phyloP scores from a whole-genome alignment of 1,140 invertebrate species.

The Rhagoletis zephyria region DNA sequence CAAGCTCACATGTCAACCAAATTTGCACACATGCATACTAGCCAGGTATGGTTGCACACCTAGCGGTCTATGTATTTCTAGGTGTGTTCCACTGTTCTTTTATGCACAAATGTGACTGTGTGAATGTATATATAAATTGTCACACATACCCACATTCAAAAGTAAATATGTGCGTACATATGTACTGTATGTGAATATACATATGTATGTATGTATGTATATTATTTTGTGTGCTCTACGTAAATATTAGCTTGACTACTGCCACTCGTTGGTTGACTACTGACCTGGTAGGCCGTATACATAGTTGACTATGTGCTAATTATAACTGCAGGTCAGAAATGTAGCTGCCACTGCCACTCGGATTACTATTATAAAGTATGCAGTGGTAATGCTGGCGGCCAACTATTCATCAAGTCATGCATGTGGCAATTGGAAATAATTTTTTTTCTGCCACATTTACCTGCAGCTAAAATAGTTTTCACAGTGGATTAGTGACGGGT shows the following conservation, averaged over 20 bases:
- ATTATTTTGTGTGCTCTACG: neutral
- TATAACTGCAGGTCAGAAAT: conserved; percentile 40
- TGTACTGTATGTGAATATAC: neutral
- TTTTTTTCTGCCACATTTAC: neutral
- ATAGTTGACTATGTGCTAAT: neutral
- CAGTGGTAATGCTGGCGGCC: neutral
- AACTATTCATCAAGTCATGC: conserved; percentile 1
- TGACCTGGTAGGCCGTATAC: neutral
- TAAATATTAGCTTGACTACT: conserved; percentile 20
- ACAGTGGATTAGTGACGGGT: too few species aligned
- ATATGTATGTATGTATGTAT: neutral
- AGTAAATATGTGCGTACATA: neutral
- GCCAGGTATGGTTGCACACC: neutral
- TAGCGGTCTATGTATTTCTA: neutral
- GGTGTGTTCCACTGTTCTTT: neutral
- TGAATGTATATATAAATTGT: neutral
- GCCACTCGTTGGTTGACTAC: conserved; percentile 37
- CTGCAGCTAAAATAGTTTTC: neutral
- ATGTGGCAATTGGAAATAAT: neutral
- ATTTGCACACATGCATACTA: neutral
- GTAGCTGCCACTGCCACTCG: neutral
- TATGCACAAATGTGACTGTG: neutral
- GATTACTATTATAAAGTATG: neutral
- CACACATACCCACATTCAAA: neutral
- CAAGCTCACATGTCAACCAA: conserved; percentile 25